Evolutionary conservation across 1,140 invertebrate species (phyloP), one percentile per base, ranked within the genome.

Genomic region (Drepana arcuata): DNA sequence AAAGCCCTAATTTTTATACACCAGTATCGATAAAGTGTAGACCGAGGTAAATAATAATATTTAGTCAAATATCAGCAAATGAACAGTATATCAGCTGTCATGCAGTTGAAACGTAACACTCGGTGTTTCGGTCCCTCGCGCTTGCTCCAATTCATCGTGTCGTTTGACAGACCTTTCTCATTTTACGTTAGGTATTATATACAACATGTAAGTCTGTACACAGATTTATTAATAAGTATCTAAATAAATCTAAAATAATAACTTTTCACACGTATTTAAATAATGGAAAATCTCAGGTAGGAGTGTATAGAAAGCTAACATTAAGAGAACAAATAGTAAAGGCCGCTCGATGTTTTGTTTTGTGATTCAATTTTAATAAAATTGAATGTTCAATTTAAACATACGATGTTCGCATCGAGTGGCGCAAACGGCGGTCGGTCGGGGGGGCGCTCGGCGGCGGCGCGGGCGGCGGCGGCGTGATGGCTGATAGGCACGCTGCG

Each of bases 81-180:
- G 54, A 65, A 49, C 48, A 62, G 61, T 67, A 64, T 75, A 78
- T 78, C 71, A 63, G 50, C 57, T 77, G 64, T 64, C 73, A 71
- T 62, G 24, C n/a, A 26, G 24, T n/a, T n/a, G 75, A 57, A 73
- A 80, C 49, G 45, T 46, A 55, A 81, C 49, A 72, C 58, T 35
- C 47, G 27, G 32, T 70, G 75, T 69, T 75, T 78, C 71, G 68
- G 65, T 78, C 59, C 57, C 59, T 61, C 69, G 65, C 56, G 59
- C 44, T 63, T 63, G 77, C 72, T 72, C 73, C 61, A 72, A 64
- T 74, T 78, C 64, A 47, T 64, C 69, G 70, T 72, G 67, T 75
- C 69, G 54, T 69, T 73, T 78, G 69, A 69, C 75, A 78, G 61
- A 62, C 70, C 69, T 77, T 81, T 81, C 77, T 81, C 72, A 63